Base-by-base conservation (phyloP, 1,140 invertebrate species). In the Brachionus manjavacas region DNA sequence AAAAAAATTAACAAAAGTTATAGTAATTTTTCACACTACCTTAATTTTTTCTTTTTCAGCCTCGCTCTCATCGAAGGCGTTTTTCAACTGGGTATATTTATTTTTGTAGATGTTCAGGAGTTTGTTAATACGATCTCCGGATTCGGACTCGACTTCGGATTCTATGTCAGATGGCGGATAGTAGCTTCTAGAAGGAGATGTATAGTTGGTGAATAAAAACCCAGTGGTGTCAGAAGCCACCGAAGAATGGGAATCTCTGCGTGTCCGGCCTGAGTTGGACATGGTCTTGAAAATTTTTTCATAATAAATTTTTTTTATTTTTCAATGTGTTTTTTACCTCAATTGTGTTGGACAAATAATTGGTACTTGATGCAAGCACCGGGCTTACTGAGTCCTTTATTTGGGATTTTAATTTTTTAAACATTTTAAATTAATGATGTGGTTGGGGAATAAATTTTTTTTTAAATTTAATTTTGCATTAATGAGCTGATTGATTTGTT, bases 41-140 rank as follows among this genome's bases (percentile, higher is more conserved):
- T 81, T 81, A 9, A 81, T 60, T 28, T 81, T 81, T 81, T 81
- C 79, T 68, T 68, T 81, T 43, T 81, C 79, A 23, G 35, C 28
- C 31, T 81, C 79, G 12, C 31, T 46, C 39, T 81, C 79, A 25
- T 20, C 23, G 23, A 35, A 81, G 2, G 79, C 79, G 23, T 81
- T 81, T 39, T 81, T 81, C 23, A 81, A 43, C 14, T 81, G 79
- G 39, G 31, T 25, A 68, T 35, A 81, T 46, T 81, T 81, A 14
- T 60, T 41, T 23, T 81, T 81, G 31, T 81, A 81, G 35, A 81
- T 64, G 3, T 81, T 41, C 11, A 81, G 52, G 8, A 81, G 52
- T 60, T 68, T 81, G 25, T 64, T 81, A n/a, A 81, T n/a, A 23
- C 41, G 35, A 49, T 41, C 35, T n/a, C 25, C 41, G 11, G 60